phyloP scores from a whole-genome alignment of 2,797 vertebrate species.

The Sus cebifrons region DNA sequence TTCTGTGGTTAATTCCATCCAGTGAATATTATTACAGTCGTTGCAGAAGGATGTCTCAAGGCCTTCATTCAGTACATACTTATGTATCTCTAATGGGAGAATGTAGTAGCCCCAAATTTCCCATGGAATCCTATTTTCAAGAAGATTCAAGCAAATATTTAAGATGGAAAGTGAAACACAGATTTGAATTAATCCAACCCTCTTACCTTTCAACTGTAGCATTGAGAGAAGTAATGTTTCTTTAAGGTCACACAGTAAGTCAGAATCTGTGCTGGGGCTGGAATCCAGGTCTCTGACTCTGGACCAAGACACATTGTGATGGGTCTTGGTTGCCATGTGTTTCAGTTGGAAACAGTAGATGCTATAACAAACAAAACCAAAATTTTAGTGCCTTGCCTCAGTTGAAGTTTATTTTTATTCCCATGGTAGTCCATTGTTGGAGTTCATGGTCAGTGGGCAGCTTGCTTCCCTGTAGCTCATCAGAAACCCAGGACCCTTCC shows the following conservation, averaged over 20 bases:
- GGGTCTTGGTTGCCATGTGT: not conserved
- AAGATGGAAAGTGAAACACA: not conserved
- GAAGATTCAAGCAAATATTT: constrained; percentile 9
- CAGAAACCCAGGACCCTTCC: not conserved
- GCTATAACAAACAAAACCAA: not conserved
- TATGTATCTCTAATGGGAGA: not conserved
- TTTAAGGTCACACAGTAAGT: not conserved
- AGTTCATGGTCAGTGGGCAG: not conserved
- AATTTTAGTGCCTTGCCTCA: not conserved
- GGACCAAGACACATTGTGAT: not conserved
- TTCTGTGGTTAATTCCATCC: not conserved
- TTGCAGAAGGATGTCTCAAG: not conserved
- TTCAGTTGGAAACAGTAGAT: not conserved
- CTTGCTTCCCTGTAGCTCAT: constrained; percentile 8
- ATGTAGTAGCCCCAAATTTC: not conserved
- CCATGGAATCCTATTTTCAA: constrained; percentile 2
- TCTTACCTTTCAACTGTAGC: not conserved
- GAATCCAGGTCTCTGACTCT: not conserved
- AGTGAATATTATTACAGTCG: not conserved
- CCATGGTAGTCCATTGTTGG: not conserved
- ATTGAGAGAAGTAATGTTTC: not conserved
- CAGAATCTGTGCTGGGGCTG: not conserved
- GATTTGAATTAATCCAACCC: not conserved
- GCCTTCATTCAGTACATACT: not conserved
- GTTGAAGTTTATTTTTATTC: constrained; percentile 48